Evolutionary conservation across 2,113 vertebrate genomes (phyloP).

Genomic region (Ifrita kowaldi): DNA sequence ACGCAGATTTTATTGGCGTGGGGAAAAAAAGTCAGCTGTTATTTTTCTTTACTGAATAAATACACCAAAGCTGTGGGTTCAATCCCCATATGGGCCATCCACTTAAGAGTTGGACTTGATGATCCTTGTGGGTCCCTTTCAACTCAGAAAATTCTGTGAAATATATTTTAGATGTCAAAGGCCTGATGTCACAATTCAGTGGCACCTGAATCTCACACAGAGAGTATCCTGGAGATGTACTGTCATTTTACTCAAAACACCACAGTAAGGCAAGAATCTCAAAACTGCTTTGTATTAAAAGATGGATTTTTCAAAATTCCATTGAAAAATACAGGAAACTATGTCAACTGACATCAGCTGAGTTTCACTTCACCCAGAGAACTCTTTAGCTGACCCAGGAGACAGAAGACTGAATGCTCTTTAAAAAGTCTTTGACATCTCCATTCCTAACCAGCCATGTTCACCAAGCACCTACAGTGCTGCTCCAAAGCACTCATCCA

Average conservation of each 20-base stretch:
- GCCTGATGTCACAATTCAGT: background rate
- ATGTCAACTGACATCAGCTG: background rate
- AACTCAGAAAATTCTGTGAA: background rate
- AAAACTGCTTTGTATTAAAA: background rate
- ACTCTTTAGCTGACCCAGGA: background rate
- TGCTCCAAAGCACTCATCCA: background rate
- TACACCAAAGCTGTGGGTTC: background rate
- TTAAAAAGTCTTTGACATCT: background rate
- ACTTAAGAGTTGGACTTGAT: background rate
- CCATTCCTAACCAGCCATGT: background rate
- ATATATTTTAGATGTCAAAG: background rate
- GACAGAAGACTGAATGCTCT: background rate
- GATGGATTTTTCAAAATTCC: conserved; percentile 4
- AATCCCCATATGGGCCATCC: background rate
- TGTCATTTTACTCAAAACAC: background rate
- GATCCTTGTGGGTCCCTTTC: background rate
- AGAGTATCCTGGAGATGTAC: background rate
- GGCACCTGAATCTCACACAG: background rate
- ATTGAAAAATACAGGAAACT: background rate
- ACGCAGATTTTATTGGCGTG: background rate
- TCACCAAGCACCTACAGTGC: background rate
- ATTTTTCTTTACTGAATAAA: background rate
- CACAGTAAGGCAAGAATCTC: background rate
- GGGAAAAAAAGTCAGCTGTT: background rate
- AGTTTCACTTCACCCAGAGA: background rate